phyloP scores from a whole-genome alignment of 1,140 invertebrate genomes.

The Psix sp. region DNA sequence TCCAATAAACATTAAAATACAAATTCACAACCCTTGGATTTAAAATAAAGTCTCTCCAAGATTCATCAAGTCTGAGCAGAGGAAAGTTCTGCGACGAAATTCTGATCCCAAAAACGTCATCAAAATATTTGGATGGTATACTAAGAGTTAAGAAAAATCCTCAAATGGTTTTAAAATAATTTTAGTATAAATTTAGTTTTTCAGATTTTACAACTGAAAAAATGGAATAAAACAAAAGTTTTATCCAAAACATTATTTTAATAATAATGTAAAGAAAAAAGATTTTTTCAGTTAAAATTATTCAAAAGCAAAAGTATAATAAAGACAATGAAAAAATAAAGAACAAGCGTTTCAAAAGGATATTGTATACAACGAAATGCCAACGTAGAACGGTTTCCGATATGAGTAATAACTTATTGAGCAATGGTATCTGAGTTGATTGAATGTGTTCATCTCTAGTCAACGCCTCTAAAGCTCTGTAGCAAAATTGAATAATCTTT shows the following conservation, averaged over 20 bases:
- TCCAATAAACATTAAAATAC: conserved; percentile 91
- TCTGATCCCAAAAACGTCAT: conserved; percentile 84
- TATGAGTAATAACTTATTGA: conserved; percentile 84
- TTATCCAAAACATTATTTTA: no score
- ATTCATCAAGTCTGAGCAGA: conserved; percentile 79
- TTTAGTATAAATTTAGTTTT: no score
- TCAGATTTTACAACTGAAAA: no score
- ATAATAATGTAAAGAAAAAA: no score
- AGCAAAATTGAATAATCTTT: conserved; percentile 85
- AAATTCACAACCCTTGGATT: conserved; percentile 84
- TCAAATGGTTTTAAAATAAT: neutral
- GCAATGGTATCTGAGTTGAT: conserved; percentile 77
- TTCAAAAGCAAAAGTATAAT: no score
- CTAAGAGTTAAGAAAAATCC: neutral
- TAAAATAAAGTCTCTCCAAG: conserved; percentile 87
- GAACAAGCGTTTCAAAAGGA: conserved; percentile 76
- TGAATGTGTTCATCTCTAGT: conserved; percentile 78
- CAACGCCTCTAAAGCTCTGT: conserved; percentile 79
- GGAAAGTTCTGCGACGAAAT: conserved; percentile 83
- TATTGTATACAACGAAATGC: conserved; percentile 84
- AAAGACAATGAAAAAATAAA: conserved; percentile 20
- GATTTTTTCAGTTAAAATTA: no score
- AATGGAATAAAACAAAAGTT: no score
- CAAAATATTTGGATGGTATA: conserved; percentile 79
- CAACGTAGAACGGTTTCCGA: conserved; percentile 85